These are phyloP conservation scores for Danaus melanippus DNA, from an alignment of 1,140 invertebrate genomes.

Conservation along the genomic window DNA sequence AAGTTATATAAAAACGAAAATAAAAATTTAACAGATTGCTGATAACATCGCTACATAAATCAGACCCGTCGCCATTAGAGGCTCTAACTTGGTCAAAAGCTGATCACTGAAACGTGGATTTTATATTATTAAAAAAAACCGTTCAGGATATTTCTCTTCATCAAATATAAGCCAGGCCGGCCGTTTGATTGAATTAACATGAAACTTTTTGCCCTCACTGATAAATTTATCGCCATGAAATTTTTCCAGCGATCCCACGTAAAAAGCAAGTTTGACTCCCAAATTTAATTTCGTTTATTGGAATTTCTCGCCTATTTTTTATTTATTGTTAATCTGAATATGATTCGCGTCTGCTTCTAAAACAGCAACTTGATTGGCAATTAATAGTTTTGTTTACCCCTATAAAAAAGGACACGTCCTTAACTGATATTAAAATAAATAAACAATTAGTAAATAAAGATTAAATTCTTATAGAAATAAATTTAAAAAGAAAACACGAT, in stretches of 20 bases:
- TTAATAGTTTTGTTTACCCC: neutral
- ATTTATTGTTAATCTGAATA: neutral
- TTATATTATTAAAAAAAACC: constrained; percentile 14
- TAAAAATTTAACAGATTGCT: too few relatives aligned
- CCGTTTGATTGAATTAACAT: constrained; percentile 59
- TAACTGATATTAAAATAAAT: too few relatives aligned
- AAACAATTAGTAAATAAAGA: too few relatives aligned
- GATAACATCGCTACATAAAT: too few relatives aligned
- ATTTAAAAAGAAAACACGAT: constrained; percentile 3
- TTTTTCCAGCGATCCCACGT: constrained; percentile 37
- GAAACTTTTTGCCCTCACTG: constrained; percentile 43
- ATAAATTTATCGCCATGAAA: constrained; percentile 55
- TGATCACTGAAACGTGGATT: constrained; percentile 11
- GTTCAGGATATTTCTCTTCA: constrained; percentile 25
- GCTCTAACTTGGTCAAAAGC: too few relatives aligned
- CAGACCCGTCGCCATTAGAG: too few relatives aligned
- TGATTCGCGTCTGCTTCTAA: too few relatives aligned
- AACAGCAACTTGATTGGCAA: neutral
- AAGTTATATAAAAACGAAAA: too few relatives aligned
- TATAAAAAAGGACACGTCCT: too few relatives aligned
- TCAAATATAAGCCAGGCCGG: constrained; percentile 53
- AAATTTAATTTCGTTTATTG: constrained; percentile 55
- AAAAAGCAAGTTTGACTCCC: constrained; percentile 43
- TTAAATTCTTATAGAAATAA: neutral
- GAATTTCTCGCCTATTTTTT: constrained; percentile 20